These are phyloP conservation scores for Drosophila pullipes DNA, from an alignment of 2,888 invertebrate species.

Conservation along the genomic window DNA sequence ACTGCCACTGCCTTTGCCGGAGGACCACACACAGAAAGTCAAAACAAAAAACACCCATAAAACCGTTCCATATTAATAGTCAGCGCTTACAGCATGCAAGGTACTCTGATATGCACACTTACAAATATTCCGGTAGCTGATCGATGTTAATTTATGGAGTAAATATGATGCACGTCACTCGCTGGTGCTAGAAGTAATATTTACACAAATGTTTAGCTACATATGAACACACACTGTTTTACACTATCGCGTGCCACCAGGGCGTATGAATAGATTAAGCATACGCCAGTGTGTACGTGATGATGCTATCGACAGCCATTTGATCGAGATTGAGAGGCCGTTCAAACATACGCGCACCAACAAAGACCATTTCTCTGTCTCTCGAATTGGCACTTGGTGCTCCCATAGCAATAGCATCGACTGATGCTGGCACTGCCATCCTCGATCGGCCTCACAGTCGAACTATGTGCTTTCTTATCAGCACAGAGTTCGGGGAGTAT, in stretches of 20 bases:
- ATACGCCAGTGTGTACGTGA: conserved; percentile 24
- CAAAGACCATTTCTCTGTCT: conserved; percentile 15
- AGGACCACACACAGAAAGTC: conserved; percentile 51
- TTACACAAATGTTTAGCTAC: conserved; percentile 74
- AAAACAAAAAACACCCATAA: conserved; percentile 1
- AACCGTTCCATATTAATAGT: conserved; percentile 1
- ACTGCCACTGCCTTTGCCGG: conserved; percentile 3
- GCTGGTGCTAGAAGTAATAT: conserved; percentile 34
- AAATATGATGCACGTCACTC: conserved; percentile 68
- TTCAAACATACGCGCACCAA: not conserved
- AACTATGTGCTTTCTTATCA: conserved; percentile 28
- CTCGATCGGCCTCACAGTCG: conserved; percentile 5
- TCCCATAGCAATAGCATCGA: conserved; percentile 18
- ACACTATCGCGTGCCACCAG: conserved; percentile 32
- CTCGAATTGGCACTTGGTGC: conserved; percentile 13
- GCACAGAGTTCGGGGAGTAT: conserved; percentile 2
- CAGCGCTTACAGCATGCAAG: conserved; percentile 2
- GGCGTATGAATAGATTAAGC: conserved; percentile 39
- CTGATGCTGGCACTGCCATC: conserved; percentile 7
- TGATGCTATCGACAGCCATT: conserved; percentile 8
- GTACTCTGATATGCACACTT: not conserved
- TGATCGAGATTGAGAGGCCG: conserved; percentile 17
- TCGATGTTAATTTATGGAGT: conserved; percentile 62
- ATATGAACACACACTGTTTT: conserved; percentile 23
- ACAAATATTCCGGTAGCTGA: conserved; percentile 24